Evolutionary conservation across 2,113 vertebrate genomes (phyloP).

Genomic region (Saguinus midas): DNA sequence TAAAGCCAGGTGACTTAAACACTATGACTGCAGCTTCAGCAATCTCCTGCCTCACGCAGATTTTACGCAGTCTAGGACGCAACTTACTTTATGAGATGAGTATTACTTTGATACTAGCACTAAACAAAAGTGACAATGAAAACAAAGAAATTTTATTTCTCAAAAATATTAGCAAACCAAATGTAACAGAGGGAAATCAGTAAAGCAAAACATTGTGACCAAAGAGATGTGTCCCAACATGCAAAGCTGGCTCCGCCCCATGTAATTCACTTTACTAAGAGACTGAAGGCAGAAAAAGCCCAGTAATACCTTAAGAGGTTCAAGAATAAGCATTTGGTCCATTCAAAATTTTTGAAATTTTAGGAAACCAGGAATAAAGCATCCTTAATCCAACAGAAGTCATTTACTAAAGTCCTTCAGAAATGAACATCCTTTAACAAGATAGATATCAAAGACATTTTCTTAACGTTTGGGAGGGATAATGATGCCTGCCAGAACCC

Average conservation of each 20-base stretch:
- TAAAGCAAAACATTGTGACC: not conserved
- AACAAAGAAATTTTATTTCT: not conserved
- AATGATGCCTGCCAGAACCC: too few relatives aligned
- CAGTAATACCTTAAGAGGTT: not conserved
- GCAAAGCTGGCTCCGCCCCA: not conserved
- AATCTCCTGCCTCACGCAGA: rapidly evolving
- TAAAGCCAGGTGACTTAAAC: not conserved
- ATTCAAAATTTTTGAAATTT: not conserved
- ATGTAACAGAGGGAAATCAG: not conserved
- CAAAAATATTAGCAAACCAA: not conserved
- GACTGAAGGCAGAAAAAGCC: not conserved
- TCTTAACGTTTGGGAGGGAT: not conserved
- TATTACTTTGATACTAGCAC: not conserved
- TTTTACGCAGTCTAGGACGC: rapidly evolving
- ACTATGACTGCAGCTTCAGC: not conserved
- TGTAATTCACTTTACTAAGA: not conserved
- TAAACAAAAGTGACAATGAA: not conserved
- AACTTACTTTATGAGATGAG: not conserved
- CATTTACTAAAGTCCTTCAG: not conserved
- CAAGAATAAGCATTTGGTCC: not conserved
- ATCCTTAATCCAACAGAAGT: not conserved
- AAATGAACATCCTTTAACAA: not conserved
- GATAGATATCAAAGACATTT: not conserved
- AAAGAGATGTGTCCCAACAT: not conserved
- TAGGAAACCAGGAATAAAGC: not conserved